Conservation (phyloP, 2,113 vertebrate genomes). For the Xiphorhynchus elegans region DNA sequence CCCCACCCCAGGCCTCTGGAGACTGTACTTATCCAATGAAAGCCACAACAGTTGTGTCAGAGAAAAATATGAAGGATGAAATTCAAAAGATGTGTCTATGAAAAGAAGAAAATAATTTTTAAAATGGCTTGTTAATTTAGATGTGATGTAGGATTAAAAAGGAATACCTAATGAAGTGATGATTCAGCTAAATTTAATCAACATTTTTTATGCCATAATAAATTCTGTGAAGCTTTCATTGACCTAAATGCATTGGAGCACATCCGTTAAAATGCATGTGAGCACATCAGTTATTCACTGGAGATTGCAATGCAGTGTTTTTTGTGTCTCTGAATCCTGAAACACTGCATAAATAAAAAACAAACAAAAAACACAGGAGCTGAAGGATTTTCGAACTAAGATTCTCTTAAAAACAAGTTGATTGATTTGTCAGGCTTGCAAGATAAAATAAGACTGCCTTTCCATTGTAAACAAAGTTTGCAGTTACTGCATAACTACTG, state of each 20-base stretch:
- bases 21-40: neutral
- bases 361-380: neutral
- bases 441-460: neutral
- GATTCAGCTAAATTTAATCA: conserved; percentile 36
- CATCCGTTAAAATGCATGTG: conserved; percentile 1
- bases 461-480: neutral
- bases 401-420: neutral
- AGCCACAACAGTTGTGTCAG: neutral
- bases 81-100: neutral
- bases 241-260: conserved; percentile 10
- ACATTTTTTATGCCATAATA: neutral
- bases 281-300: neutral
- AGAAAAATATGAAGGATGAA: neutral
- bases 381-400: conserved; percentile 11
- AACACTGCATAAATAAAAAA: neutral
- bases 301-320: neutral
- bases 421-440: neutral
- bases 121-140: neutral
- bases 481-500: neutral
- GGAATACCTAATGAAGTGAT: neutral
- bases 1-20: neutral
- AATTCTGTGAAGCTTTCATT: neutral
- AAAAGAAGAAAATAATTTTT: neutral
- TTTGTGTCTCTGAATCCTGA: neutral
- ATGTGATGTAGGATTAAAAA: neutral